Base-by-base conservation (phyloP, 1,140 invertebrate genomes). In the Globodera ellingtonae region DNA sequence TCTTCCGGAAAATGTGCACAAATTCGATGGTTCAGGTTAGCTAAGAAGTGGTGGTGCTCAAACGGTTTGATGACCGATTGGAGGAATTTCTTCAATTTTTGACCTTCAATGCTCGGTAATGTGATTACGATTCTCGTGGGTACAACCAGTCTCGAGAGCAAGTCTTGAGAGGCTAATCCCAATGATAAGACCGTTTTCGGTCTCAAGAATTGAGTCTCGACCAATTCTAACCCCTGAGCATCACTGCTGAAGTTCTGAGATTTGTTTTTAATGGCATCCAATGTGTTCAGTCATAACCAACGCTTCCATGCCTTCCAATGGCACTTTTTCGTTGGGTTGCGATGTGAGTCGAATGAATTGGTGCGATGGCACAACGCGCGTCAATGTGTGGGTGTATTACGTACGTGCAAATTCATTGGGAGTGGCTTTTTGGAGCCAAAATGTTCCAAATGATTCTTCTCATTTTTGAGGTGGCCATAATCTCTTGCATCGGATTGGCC, bases 311-410 rank as follows among this genome's bases (percentile, higher is more conserved):
- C 9, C 79, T 65, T 65, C 73, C 82, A 62, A 81, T 69, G 24
- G 79, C 66, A 24, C 81, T 85, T 59, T 73, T 75, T 7, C 50
- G 50, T 50, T 79, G 15, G 82, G 82, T 1, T 84, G 82, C 65
- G 75, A 84, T 65, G 52, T 9, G 8, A 46, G 59, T 13, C n/a
- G 44, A 50, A 67, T 72, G 35, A 24, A 75, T 66, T 84, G 82
- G 82, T 84, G 82, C 50, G 48, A 48, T 24, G 47, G 44, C 10
- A 48, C 81, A 13, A 75, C 62, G 4, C 72, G 62, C 52, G 48
- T 86, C 15, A 84, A 86, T 69, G 44, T 86, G 8, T 80, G 52
- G 56, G 35, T 84, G 5, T 86, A 79, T 65, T 83, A 62, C 56
- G 56, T 62, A 62, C 10, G 67, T 50, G 47, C 66, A 10, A 44